phyloP scores from a whole-genome alignment of 2,888 invertebrate genomes.

The Nemotelus nigrinus region DNA sequence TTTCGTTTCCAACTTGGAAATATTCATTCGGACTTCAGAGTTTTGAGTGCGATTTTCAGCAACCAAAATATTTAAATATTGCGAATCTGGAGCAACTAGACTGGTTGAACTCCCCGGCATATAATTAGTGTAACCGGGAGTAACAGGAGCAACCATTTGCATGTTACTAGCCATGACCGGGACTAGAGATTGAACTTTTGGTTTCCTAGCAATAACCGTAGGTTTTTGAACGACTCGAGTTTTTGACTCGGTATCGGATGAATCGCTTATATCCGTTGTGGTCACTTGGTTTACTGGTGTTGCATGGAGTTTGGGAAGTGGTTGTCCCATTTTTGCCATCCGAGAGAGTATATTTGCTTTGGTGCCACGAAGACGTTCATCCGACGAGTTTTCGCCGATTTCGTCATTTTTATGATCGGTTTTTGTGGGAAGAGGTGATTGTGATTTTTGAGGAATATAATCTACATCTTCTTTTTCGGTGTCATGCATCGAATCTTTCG shows the following conservation, averaged over 20 bases:
- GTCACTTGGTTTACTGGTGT: constrained; percentile 47
- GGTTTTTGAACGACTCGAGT: constrained; percentile 51
- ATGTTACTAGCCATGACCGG: constrained; percentile 49
- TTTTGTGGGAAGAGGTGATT: neutral
- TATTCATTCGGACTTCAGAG: constrained; percentile 72
- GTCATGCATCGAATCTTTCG: constrained; percentile 1
- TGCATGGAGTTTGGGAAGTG: constrained; percentile 62
- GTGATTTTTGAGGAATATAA: neutral
- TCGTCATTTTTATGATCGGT: neutral
- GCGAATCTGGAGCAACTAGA: constrained; percentile 55
- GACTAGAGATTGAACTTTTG: constrained; percentile 51
- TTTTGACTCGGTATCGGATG: constrained; percentile 64
- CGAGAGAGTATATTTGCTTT: constrained; percentile 67
- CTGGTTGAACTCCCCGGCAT: neutral
- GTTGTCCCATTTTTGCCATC: constrained; percentile 69
- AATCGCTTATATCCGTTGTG: constrained; percentile 63
- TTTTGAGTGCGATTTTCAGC: constrained; percentile 73
- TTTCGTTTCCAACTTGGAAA: constrained; percentile 72
- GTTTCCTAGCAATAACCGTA: constrained; percentile 50
- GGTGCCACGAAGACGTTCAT: constrained; percentile 48
- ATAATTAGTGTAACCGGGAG: constrained; percentile 1
- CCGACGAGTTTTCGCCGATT: constrained; percentile 36
- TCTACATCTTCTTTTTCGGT: constrained; percentile 1
- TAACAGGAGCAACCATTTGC: constrained; percentile 39
- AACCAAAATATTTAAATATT: constrained; percentile 68